Evolutionary conservation across 2,888 invertebrate species (phyloP).

Genomic region (Vannuccia rotundouncinata): DNA sequence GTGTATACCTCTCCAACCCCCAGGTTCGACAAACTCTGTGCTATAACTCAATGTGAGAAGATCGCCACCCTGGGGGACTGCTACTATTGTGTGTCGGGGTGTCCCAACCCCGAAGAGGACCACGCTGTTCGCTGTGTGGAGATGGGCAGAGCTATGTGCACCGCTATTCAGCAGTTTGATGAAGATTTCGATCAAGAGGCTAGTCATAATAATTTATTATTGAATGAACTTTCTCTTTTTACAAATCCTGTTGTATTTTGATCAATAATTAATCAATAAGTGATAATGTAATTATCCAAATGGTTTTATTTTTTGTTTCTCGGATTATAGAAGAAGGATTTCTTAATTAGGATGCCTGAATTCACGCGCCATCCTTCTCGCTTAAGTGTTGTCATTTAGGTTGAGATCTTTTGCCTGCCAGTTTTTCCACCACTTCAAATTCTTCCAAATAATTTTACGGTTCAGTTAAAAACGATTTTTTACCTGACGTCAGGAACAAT

Average conservation of each 20-base stretch:
- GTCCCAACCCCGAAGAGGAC: conserved; percentile 80
- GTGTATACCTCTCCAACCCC: no score
- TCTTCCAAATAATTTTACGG: no score
- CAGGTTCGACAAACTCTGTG: conserved; percentile 79
- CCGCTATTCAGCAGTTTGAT: conserved; percentile 70
- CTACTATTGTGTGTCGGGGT: conserved; percentile 81
- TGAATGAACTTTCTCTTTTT: background rate
- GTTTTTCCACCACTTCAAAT: no score
- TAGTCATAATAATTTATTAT: background rate
- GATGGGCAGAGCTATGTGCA: conserved; percentile 91
- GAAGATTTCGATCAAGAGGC: conserved; percentile 68
- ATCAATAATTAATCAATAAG: background rate
- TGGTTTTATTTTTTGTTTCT: no score
- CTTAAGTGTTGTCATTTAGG: no score
- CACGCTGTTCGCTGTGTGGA: conserved; percentile 91
- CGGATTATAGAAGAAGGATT: no score
- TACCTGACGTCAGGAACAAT: no score
- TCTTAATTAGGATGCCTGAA: no score
- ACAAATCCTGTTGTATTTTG: background rate
- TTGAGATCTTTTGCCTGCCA: no score
- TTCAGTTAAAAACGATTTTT: no score
- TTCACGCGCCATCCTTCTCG: no score
- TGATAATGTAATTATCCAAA: background rate
- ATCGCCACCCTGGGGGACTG: conserved; percentile 89
- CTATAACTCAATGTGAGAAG: conserved; percentile 82